A percentile compares a stretch with the other conserved stretches of the same genome.
These are phyloP conservation scores for Perizoma affinitatum DNA, from an alignment of 2,888 invertebrate species.

Conservation along the genomic window DNA sequence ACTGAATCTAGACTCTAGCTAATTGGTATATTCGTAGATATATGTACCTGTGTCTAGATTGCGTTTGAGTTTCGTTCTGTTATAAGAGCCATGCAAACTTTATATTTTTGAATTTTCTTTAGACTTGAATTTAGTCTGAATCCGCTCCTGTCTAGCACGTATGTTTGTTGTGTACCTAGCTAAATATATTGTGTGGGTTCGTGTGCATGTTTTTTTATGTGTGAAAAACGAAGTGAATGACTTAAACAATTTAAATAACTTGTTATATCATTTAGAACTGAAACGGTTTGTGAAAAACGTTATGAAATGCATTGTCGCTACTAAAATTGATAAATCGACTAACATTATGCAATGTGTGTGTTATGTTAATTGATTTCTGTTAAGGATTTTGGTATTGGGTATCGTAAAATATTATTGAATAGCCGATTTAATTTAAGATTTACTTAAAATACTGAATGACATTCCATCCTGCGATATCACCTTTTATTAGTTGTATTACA, in stretches of 20 bases:
- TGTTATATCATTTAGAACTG: constrained; percentile 5
- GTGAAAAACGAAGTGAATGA: constrained; percentile 82
- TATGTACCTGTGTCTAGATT: no score
- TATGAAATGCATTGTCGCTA: constrained; percentile 4
- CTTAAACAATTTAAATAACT: constrained; percentile 48
- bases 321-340: constrained; percentile 9
- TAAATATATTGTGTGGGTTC: constrained; percentile 40
- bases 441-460: no score
- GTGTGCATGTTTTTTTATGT: constrained; percentile 59
- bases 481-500: no score
- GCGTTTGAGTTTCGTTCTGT: no score
- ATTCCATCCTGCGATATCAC: no score
- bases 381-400: constrained; percentile 10
- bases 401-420: no score
- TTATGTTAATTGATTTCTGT: constrained; percentile 1
- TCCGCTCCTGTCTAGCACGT: constrained; percentile 26
- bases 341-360: constrained; percentile 2
- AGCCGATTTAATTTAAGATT: no score
- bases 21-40: no score
- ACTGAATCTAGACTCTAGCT: no score
- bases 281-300: neutral
- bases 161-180: constrained; percentile 34
- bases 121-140: constrained; percentile 1
- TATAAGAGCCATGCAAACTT: no score
- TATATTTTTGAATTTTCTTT: no score